Base-by-base conservation (phyloP, 1,140 invertebrate genomes). In the Pentalonia nigronervosa region DNA sequence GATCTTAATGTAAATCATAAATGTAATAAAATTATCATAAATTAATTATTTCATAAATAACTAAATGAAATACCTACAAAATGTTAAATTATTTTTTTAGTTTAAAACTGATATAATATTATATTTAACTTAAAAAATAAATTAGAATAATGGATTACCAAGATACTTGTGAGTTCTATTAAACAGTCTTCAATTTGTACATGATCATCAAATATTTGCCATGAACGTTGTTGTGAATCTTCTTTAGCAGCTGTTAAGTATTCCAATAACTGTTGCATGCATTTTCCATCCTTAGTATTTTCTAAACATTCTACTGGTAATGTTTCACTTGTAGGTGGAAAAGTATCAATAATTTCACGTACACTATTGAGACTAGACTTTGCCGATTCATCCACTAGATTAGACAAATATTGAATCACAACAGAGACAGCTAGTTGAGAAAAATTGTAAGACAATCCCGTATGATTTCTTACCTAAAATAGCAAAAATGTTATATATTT, bases 161-260 rank as follows among this genome's bases (percentile, higher is more conserved):
- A 95, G 95, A 99, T 98, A 92, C 97, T 98, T 17, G 97, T 97
- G n/a, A 99, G 95, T 95, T 99, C 97, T 89, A 97, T 96, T 21
- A 99, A 96, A 94, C 98, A 97, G 94, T 97, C 97, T 87, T 97
- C 96, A 95, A 99, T 99, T 93, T 97, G 97, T 92, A 96, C 96
- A 94, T 99, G 98, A 95, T 99, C 98, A 95, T 99, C 98, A 95
- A 99, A 97, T 14, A 99, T 95, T 95, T 98, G 98, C 98, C 98
- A 99, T 94, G 97, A 98, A 94, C 98, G 96, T 94, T 99, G 98
- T 95, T 99, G 98, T 1, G 98, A 98, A 95, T 99, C 98, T 95
- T 98, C 98, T 94, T 98, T 98, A 94, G 98, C 98, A 87, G 97
- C 97, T 25, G 97, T 97, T 91, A 99, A 95, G 94, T 98, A 97